Evolutionary conservation across 2,113 vertebrate genomes (phyloP).

Genomic region (human (Homo sapiens)): GRCh38 chr6:148461501-148462000

Average conservation of each 20-base stretch:
- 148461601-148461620: no score
- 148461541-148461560: fast-evolving
- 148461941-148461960: background rate
- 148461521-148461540: fast-evolving
- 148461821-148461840: conserved; percentile 10
- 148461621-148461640: fast-evolving
- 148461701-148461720: background rate
- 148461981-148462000: fast-evolving
- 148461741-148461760: background rate
- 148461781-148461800: background rate
- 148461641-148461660: fast-evolving
- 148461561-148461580: fast-evolving
- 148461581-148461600: background rate
- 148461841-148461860: background rate
- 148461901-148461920: background rate
- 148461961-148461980: background rate
- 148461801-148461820: background rate
- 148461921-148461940: background rate
- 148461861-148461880: background rate
- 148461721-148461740: background rate
- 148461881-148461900: background rate
- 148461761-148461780: background rate
- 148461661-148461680: background rate
- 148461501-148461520: background rate
- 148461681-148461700: background rate